These are phyloP conservation scores for Serilophus lunatus DNA, from an alignment of 2,113 vertebrate genomes.

Conservation along the genomic window DNA sequence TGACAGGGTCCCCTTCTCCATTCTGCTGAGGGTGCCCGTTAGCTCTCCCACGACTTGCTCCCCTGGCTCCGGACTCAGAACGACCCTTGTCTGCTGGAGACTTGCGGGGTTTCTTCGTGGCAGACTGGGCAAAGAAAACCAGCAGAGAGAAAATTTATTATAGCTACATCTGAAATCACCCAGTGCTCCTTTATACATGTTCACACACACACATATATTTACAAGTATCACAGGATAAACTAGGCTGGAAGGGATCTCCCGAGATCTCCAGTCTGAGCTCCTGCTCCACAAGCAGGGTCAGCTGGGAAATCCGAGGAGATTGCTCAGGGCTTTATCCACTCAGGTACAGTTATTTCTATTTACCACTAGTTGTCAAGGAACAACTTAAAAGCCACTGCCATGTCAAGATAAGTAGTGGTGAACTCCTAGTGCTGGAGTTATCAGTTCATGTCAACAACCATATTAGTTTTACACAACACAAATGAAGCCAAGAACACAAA, in stretches of 20 bases:
- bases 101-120: constrained; percentile 92
- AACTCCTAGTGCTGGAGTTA: fast-evolving
- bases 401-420: neutral
- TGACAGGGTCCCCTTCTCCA: constrained; percentile 91
- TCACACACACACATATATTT: neutral
- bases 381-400: neutral
- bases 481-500: neutral
- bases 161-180: neutral
- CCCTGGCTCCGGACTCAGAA: constrained; percentile 75
- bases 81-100: constrained; percentile 84
- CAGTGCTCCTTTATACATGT: neutral
- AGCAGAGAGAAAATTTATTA: constrained; percentile 26
- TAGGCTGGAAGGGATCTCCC: neutral
- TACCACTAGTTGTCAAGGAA: neutral
- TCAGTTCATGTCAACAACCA: fast-evolving
- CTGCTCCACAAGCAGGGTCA: neutral
- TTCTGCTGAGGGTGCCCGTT: constrained; percentile 93
- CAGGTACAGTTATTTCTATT: neutral
- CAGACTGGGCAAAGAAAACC: constrained; percentile 75
- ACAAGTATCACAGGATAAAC: neutral
- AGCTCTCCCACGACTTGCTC: constrained; percentile 79
- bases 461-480: neutral
- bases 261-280: neutral
- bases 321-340: neutral
- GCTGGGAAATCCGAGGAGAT: neutral